Base-by-base conservation (phyloP, 2,797 vertebrate species). In the Crenichthys baileyi region DNA sequence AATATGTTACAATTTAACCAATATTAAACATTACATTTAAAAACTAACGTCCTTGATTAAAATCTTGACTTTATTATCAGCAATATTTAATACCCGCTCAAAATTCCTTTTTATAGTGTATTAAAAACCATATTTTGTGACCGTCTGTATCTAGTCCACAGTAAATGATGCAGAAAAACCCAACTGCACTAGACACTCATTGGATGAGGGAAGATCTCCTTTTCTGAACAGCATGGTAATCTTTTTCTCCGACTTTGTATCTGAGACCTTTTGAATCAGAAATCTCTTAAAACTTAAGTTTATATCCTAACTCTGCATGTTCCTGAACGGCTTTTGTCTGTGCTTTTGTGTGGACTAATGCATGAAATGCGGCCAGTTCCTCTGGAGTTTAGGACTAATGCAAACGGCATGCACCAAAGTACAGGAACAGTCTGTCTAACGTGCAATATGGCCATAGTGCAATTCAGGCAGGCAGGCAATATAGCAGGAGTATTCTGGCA, bases 141-240 rank as follows among this genome's bases (percentile, higher is more conserved):
- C 87, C 87, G 82, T 94, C 86, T 92, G 87, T 89, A 83, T 91
- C 82, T 91, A 95, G 93, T 94, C 93, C 87, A 80, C 91, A 90
- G 94, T 89, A 83, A 94, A 93, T 79, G 93, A 95, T 89, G 91
- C 93, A 83, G 93, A 93, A 81, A 94, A 92, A 83, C 84, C 87
- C 84, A 94, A 95, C 92, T 94, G 91, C 87, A 95, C 94, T 89
- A 93, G 80, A 76, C 87, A 90, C 83, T 85, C 92, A 77, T 70
- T 15, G 15, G 89, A 63, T 79, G 90, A 85, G 84, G 68, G 73
- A 88, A 80, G 79, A 87, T 67, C 90, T 81, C 6, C 88, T 85
- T 29, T 78, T 91, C 79, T 85, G 73, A 87, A 89, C 88, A 85
- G 83, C 83, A 92, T 90, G 92, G 93, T 93, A 91, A 93, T 91